Evolutionary conservation across 2,888 invertebrate species (phyloP).

Genomic region (Dendrolimus houi): DNA sequence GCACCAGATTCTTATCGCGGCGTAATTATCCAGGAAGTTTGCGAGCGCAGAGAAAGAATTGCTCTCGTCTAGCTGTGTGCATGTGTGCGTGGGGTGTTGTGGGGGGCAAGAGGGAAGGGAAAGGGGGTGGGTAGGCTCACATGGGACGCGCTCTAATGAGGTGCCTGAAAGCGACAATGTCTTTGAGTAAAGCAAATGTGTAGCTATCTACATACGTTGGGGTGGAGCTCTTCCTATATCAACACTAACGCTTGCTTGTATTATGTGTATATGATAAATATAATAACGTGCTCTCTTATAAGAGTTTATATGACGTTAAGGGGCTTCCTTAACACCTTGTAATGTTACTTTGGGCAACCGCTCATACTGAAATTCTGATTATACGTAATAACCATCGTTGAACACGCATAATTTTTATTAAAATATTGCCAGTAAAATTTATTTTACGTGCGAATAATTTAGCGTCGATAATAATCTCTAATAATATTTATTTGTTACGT

Average conservation of each 20-base stretch:
- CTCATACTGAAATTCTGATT: not conserved
- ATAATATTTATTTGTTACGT: too few relatives aligned
- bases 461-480: too few relatives aligned
- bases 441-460: too few relatives aligned
- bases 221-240: slow-evolving; percentile 53
- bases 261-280: slow-evolving; percentile 32
- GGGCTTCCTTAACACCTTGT: not conserved
- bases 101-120: slow-evolving; percentile 17
- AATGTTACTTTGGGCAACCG: not conserved
- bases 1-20: slow-evolving; percentile 59
- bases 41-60: slow-evolving; percentile 68
- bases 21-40: slow-evolving; percentile 73
- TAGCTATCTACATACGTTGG: slow-evolving; percentile 66
- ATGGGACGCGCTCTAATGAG: slow-evolving; percentile 76
- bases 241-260: slow-evolving; percentile 25
- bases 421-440: too few relatives aligned
- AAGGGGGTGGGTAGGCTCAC: slow-evolving; percentile 60
- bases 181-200: slow-evolving; percentile 75
- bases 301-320: slow-evolving; percentile 6
- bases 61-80: slow-evolving; percentile 42
- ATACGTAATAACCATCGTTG: not conserved
- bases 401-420: too few relatives aligned
- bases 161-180: slow-evolving; percentile 77
- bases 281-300: slow-evolving; percentile 24
- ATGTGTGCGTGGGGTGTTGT: slow-evolving; percentile 36